Conservation (phyloP, 2,113 vertebrate species). For the Pelecanoides urinatrix region DNA sequence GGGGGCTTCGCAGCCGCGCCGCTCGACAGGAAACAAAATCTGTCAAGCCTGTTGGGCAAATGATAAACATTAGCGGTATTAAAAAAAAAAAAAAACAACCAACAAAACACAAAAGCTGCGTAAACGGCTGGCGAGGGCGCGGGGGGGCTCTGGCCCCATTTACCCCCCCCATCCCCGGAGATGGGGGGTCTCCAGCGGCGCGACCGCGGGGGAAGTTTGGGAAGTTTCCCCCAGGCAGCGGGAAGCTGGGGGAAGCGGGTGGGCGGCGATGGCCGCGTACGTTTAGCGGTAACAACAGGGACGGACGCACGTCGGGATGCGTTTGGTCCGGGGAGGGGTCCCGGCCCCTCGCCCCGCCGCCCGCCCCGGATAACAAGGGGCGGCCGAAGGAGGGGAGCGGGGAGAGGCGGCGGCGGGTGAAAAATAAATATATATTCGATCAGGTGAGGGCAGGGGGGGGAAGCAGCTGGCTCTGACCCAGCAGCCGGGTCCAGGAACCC, state of each 20-base stretch:
- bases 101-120: slow-evolving; percentile 65
- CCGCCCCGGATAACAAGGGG: neutral
- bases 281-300: neutral
- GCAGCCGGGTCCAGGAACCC: slow-evolving; percentile 41
- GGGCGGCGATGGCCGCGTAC: neutral
- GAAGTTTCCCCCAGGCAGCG: slow-evolving; percentile 27
- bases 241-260: neutral
- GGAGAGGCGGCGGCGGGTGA: neutral
- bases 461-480: slow-evolving; percentile 43
- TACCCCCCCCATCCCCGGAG: neutral
- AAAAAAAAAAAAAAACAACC: slow-evolving; percentile 69
- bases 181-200: neutral
- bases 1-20: slow-evolving; percentile 88
- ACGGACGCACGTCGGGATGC: accelerated
- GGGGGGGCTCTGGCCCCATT: neutral
- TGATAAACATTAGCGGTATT: slow-evolving; percentile 83
- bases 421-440: slow-evolving; percentile 3
- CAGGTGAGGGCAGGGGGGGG: slow-evolving; percentile 43
- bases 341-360: neutral
- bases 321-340: neutral
- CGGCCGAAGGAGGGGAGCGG: neutral
- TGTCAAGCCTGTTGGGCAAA: slow-evolving; percentile 86
- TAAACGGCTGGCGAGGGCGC: slow-evolving; percentile 50
- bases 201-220: slow-evolving; percentile 19
- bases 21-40: slow-evolving; percentile 86